phyloP scores from a whole-genome alignment of 2,888 invertebrate species.

The Stramonita haemastoma region DNA sequence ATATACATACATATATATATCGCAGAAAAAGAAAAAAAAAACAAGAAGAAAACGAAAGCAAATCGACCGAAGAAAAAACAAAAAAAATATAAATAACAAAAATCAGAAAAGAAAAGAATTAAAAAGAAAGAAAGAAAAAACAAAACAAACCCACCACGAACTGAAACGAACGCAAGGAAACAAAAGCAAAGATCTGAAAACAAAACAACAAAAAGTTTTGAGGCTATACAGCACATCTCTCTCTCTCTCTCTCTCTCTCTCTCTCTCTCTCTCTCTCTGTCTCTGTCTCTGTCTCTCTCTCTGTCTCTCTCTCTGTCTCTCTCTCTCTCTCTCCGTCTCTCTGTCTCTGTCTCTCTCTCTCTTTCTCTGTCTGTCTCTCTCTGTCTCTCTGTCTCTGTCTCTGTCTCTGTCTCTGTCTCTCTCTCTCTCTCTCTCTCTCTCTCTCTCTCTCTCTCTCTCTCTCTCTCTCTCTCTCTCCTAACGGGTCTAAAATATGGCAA shows the following conservation, averaged over 20 bases:
- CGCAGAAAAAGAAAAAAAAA: no score
- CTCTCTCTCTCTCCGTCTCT: constrained; percentile 31
- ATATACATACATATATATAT: no score
- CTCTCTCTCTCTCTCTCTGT: neutral
- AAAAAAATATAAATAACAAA: no score
- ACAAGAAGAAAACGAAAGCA: no score
- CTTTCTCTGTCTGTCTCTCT: constrained; percentile 23
- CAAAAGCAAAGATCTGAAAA: no score
- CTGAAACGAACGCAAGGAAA: no score
- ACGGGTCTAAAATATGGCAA: neutral
- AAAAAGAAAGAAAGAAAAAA: no score
- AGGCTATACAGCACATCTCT: neutral
- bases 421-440: neutral
- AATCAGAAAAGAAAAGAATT: no score
- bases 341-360: constrained; percentile 17
- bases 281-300: neutral
- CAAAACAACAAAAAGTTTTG: no score
- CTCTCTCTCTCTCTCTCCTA: neutral
- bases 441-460: constrained; percentile 15
- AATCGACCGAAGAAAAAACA: no score
- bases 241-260: neutral
- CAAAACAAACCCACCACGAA: no score
- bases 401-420: neutral
- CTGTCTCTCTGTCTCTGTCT: constrained; percentile 28
- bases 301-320: constrained; percentile 11